phyloP scores from a whole-genome alignment of 2,888 invertebrate species.

The Orchesellides sinensis region DNA sequence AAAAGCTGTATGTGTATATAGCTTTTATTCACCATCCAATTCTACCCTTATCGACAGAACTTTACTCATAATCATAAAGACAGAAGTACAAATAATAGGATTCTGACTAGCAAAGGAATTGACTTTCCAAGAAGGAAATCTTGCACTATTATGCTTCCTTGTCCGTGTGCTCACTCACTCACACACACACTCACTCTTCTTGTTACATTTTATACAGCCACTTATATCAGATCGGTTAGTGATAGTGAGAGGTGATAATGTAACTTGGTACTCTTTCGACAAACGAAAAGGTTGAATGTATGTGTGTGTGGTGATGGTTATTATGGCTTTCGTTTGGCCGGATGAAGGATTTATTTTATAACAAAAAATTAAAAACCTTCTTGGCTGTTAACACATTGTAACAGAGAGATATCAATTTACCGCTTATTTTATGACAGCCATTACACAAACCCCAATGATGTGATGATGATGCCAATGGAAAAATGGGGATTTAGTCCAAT shows the following conservation, averaged over 20 bases:
- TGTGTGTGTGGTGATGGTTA: constrained; percentile 2
- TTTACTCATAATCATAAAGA: background rate
- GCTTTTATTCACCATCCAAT: no score
- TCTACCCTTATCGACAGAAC: no score
- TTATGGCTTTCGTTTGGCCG: constrained; percentile 27
- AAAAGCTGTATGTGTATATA: no score
- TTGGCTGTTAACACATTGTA: constrained; percentile 68
- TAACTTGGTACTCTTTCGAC: constrained; percentile 16
- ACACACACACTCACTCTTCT: no score
- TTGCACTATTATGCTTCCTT: no score
- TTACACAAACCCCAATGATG: constrained; percentile 55
- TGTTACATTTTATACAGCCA: no score
- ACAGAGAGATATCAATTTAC: constrained; percentile 66
- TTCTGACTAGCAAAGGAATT: background rate
- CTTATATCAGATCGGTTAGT: no score
- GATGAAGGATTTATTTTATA: constrained; percentile 67
- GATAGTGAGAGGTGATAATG: constrained; percentile 11
- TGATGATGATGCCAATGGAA: constrained; percentile 42
- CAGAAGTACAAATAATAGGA: background rate
- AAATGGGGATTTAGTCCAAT: constrained; percentile 9
- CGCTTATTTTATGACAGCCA: constrained; percentile 67
- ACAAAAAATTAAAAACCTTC: constrained; percentile 67
- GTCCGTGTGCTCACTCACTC: no score
- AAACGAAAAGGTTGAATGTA: background rate
- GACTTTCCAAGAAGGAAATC: background rate